Evolutionary conservation across 2,113 vertebrate species (phyloP).

Genomic region (Morone chrysops): DNA sequence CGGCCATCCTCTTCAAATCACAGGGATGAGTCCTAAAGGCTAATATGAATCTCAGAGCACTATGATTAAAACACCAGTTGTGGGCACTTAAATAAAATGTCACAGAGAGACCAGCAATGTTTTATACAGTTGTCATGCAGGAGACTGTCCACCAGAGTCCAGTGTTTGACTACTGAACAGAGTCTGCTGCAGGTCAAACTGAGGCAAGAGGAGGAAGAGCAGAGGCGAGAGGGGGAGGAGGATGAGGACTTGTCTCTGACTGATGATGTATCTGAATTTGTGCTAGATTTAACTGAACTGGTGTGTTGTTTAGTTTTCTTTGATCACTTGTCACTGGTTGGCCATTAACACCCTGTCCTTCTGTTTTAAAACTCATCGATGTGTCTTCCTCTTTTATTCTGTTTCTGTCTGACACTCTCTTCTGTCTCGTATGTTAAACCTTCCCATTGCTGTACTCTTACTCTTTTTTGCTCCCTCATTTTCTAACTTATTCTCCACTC

Average conservation of each 20-base stretch:
- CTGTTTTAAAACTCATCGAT: background rate
- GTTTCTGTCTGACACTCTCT: background rate
- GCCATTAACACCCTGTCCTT: background rate
- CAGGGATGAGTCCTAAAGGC: background rate
- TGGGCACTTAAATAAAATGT: background rate
- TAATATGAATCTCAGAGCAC: background rate
- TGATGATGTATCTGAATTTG: slow-evolving; percentile 26
- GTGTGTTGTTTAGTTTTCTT: slow-evolving; percentile 36
- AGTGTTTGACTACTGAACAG: slow-evolving; percentile 73
- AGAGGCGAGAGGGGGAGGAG: background rate
- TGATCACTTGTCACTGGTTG: slow-evolving; percentile 14
- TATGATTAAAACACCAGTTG: background rate
- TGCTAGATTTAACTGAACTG: slow-evolving; percentile 30
- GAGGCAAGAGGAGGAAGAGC: slow-evolving; percentile 40
- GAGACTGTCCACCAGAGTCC: slow-evolving; percentile 79
- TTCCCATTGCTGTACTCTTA: background rate
- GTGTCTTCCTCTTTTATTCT: background rate
- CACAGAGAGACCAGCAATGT: background rate
- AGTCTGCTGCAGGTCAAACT: slow-evolving; percentile 53
- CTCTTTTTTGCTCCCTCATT: background rate
- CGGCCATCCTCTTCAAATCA: background rate
- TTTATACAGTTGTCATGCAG: slow-evolving; percentile 60
- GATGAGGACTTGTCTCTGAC: slow-evolving; percentile 25
- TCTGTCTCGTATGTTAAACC: background rate
- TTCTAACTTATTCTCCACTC: background rate